Evolutionary conservation across 2,888 invertebrate genomes (phyloP).

Genomic region (Baronia brevicornis): DNA sequence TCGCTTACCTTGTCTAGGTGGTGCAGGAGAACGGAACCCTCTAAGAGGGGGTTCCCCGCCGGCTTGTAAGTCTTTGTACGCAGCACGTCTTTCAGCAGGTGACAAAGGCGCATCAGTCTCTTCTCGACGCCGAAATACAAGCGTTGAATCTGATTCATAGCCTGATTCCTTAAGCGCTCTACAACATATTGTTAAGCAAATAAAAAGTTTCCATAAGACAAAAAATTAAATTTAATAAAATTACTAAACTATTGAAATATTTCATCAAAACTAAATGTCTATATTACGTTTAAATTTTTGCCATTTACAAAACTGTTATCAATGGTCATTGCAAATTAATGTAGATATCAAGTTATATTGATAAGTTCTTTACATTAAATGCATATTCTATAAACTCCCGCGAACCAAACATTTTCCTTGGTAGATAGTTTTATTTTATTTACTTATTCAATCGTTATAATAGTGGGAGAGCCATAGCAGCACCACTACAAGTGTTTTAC

Average conservation of each 20-base stretch:
- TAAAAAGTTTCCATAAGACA: neutral
- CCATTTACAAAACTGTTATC: no score
- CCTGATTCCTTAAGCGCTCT: constrained; percentile 93
- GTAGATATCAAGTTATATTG: no score
- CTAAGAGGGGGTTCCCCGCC: constrained; percentile 96
- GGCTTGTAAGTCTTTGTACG: constrained; percentile 91
- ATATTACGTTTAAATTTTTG: no score
- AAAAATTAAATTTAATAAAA: neutral
- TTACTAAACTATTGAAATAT: neutral
- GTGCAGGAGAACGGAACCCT: constrained; percentile 93
- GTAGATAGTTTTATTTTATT: no score
- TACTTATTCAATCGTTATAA: no score
- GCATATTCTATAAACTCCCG: no score
- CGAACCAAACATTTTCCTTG: no score
- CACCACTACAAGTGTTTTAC: no score
- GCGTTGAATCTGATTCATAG: constrained; percentile 92
- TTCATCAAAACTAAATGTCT: no score
- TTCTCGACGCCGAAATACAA: constrained; percentile 87
- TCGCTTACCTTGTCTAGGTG: constrained; percentile 78
- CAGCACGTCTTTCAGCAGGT: constrained; percentile 88
- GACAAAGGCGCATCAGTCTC: constrained; percentile 80
- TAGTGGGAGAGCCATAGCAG: no score
- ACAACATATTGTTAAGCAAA: constrained; percentile 14
- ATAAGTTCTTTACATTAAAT: no score
- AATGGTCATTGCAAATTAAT: no score